Percentiles rank a stretch among this genome's conserved stretches.
These are phyloP conservation scores for Nasonia giraulti DNA, from an alignment of 1,140 invertebrate species.

Conservation along the genomic window DNA sequence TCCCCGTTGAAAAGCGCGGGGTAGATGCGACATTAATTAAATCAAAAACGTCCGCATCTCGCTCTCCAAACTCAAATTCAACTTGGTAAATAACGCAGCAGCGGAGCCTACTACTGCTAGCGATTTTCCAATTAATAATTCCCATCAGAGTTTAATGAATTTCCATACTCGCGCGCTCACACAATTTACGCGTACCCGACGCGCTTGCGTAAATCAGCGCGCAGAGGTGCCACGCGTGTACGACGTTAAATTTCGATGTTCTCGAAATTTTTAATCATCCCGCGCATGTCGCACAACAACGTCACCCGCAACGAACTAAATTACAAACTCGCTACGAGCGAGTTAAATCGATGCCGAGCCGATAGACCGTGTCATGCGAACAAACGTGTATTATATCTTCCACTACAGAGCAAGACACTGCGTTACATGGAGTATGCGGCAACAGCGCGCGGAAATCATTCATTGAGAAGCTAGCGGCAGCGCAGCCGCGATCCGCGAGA, in stretches of 20 bases:
- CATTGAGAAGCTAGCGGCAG: slow-evolving; percentile 64
- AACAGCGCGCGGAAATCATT: slow-evolving; percentile 73
- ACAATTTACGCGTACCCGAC: not conserved
- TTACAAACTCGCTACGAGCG: not conserved
- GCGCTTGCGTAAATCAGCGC: not conserved
- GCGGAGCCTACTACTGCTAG: not conserved
- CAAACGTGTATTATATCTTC: too few relatives aligned
- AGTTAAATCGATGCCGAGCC: too few relatives aligned
- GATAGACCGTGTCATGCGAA: too few relatives aligned
- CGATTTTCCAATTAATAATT: slow-evolving; percentile 28
- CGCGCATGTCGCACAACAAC: not conserved
- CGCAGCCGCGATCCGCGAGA: slow-evolving; percentile 26
- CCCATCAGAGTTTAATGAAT: slow-evolving; percentile 18
- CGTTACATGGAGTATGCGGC: slow-evolving; percentile 54
- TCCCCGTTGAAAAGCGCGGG: too few relatives aligned
- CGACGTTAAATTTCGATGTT: too few relatives aligned
- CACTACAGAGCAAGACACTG: not conserved
- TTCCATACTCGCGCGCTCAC: not conserved
- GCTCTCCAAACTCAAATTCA: not conserved
- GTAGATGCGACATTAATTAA: too few relatives aligned
- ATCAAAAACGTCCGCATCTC: not conserved
- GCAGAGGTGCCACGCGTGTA: too few relatives aligned
- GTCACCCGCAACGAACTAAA: not conserved
- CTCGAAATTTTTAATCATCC: too few relatives aligned
- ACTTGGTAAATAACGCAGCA: not conserved